These are phyloP conservation scores for Mystacides longicornis DNA, from an alignment of 2,888 invertebrate species.

Conservation along the genomic window DNA sequence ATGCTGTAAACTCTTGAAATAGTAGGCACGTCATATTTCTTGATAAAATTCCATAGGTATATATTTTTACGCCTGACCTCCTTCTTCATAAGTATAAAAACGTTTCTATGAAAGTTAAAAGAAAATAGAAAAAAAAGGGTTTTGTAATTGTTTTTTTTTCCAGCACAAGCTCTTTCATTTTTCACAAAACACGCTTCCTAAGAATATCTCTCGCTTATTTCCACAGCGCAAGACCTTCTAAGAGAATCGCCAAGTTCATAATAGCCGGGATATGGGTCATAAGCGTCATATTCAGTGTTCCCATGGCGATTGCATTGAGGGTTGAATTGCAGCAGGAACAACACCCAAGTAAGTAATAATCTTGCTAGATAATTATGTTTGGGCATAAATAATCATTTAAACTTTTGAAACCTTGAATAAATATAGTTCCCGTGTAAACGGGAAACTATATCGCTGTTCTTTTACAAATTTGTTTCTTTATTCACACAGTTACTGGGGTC, in stretches of 20 bases:
- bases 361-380: slow-evolving; percentile 4
- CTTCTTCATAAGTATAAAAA: too few species aligned
- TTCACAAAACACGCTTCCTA: too few species aligned
- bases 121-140: too few species aligned
- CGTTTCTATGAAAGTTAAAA: too few species aligned
- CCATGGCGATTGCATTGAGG: slow-evolving; percentile 58
- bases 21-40: too few species aligned
- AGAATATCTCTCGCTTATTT: too few species aligned
- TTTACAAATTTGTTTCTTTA: background rate
- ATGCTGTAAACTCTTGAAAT: too few species aligned
- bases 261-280: slow-evolving; percentile 70
- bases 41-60: too few species aligned
- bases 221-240: slow-evolving; percentile 65
- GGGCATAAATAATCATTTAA: background rate
- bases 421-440: background rate
- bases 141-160: too few species aligned
- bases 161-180: too few species aligned
- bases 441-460: background rate
- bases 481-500: slow-evolving; percentile 34
- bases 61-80: too few species aligned
- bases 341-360: slow-evolving; percentile 36
- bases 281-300: slow-evolving; percentile 58
- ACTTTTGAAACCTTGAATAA: background rate
- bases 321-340: slow-evolving; percentile 47
- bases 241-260: slow-evolving; percentile 63